phyloP scores from a whole-genome alignment of 1,140 invertebrate genomes.

The Cylas formicarius region DNA sequence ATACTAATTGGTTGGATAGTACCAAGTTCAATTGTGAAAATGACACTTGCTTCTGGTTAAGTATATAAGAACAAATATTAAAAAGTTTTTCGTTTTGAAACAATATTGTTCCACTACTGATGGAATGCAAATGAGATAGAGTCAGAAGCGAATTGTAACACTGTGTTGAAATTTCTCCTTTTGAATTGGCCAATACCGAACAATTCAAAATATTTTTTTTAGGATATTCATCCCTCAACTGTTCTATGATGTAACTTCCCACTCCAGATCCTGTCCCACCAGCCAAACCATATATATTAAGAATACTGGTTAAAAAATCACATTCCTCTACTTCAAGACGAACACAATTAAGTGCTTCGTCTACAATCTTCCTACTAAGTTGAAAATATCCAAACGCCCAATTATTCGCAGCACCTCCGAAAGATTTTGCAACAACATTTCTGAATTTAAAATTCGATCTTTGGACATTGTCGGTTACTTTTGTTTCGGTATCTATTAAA shows the following conservation, averaged over 20 bases:
- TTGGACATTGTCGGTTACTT: constrained; percentile 40
- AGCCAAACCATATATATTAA: constrained; percentile 53
- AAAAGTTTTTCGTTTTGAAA: constrained; percentile 48
- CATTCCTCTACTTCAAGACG: constrained; percentile 50
- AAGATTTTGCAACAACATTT: constrained; percentile 42
- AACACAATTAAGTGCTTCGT: constrained; percentile 46
- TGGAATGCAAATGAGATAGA: constrained; percentile 43
- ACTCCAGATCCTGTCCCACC: constrained; percentile 63
- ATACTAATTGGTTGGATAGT: constrained; percentile 44
- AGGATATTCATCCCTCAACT: constrained; percentile 50
- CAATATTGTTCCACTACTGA: constrained; percentile 41
- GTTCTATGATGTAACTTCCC: constrained; percentile 51
- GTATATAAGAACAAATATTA: constrained; percentile 36
- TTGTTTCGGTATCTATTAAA: constrained; percentile 49
- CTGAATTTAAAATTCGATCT: constrained; percentile 34
- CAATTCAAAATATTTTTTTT: constrained; percentile 48
- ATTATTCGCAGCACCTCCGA: constrained; percentile 50
- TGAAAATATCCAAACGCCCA: constrained; percentile 48
- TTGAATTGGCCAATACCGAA: constrained; percentile 45
- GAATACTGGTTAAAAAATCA: constrained; percentile 47
- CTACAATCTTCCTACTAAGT: constrained; percentile 45
- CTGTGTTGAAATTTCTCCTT: constrained; percentile 48
- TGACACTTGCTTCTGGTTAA: constrained; percentile 37
- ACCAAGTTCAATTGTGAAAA: constrained; percentile 45
- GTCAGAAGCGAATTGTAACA: constrained; percentile 49